Evolutionary conservation across 2,797 vertebrate genomes (phyloP).

Genomic region (Poecilia wingei): DNA sequence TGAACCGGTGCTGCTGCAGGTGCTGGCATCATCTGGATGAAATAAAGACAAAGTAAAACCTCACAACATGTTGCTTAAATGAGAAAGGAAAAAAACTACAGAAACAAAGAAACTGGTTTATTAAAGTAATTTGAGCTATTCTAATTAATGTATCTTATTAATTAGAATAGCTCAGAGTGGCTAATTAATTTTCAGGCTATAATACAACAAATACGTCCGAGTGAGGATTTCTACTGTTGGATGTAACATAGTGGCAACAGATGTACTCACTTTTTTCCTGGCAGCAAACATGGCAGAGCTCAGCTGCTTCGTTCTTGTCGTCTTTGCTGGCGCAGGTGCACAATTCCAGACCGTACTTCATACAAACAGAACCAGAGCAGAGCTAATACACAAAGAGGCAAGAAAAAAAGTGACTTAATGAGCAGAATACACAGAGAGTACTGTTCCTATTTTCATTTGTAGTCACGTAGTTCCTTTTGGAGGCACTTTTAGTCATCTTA

Average conservation of each 20-base stretch:
- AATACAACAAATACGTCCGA: not conserved
- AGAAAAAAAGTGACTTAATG: not conserved
- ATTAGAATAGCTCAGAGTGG: not conserved
- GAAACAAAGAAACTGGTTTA: not conserved
- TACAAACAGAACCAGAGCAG: conserved; percentile 95
- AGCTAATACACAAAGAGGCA: conserved; percentile 70
- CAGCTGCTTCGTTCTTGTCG: conserved; percentile 85
- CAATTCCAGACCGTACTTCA: conserved; percentile 86
- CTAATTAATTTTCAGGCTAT: not conserved
- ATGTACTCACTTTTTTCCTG: conserved; percentile 90
- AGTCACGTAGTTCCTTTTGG: not conserved
- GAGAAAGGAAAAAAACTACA: not conserved
- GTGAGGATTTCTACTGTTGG: not conserved
- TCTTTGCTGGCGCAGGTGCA: conserved; percentile 90
- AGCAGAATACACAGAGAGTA: not conserved
- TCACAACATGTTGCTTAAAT: not conserved
- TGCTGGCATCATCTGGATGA: conserved; percentile 82
- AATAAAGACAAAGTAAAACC: not conserved
- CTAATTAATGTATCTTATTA: not conserved
- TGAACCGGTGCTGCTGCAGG: conserved; percentile 93
- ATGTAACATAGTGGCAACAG: not conserved
- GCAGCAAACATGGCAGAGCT: conserved; percentile 96
- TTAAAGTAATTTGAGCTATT: not conserved
- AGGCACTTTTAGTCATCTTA: not conserved
- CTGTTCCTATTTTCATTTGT: not conserved